Evolutionary conservation across 2,888 invertebrate species (phyloP).

Genomic region (Melieria crassipennis): DNA sequence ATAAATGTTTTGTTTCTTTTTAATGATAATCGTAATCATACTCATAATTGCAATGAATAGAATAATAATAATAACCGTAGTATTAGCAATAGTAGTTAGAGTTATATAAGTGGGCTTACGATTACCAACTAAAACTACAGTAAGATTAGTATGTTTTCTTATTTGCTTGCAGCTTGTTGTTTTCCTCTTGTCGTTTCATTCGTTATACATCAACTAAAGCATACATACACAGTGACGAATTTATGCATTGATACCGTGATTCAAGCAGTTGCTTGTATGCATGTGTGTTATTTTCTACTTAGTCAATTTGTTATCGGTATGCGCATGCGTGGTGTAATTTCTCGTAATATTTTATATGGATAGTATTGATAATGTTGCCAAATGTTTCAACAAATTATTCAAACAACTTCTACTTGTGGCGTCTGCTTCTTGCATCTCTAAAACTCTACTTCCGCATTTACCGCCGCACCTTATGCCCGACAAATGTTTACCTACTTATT

Average conservation of each 20-base stretch:
- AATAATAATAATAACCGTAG: neutral
- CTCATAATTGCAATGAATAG: no score
- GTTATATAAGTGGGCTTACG: neutral
- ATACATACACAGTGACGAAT: neutral
- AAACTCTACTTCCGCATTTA: neutral
- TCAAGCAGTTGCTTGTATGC: neutral
- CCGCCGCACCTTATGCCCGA: neutral
- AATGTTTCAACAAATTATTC: slow-evolving; percentile 2
- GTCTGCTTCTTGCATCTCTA: neutral
- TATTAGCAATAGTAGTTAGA: neutral
- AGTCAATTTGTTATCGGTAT: neutral
- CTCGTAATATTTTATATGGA: neutral
- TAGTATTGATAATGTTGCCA: neutral
- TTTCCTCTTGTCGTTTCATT: neutral
- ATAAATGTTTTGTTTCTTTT: neutral
- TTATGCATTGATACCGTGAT: no score
- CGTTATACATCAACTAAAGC: neutral
- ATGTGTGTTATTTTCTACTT: neutral
- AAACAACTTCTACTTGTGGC: neutral
- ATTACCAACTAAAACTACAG: neutral
- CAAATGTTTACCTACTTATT: neutral
- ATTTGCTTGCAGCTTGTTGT: neutral
- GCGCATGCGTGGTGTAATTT: neutral
- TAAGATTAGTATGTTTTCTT: slow-evolving; percentile 3
- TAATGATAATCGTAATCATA: no score